Evolutionary conservation across 2,797 vertebrate species (phyloP).

Genomic region (Paedocypris micromegethes): DNA sequence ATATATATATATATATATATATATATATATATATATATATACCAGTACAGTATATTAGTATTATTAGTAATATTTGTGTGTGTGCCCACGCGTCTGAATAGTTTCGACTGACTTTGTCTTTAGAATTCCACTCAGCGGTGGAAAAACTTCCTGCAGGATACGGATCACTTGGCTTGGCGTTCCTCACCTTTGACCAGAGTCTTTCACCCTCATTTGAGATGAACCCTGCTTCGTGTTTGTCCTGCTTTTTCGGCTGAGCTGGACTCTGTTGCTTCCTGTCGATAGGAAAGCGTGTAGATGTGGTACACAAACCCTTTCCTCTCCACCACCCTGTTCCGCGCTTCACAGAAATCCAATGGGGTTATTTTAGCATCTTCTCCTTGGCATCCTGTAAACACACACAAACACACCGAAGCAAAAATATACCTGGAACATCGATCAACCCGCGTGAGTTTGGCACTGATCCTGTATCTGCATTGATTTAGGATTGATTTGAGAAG

Average conservation of each 20-base stretch:
- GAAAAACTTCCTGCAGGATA: constrained; percentile 30
- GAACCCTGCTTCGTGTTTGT: constrained; percentile 45
- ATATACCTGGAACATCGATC: not conserved
- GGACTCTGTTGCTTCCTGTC: constrained; percentile 62
- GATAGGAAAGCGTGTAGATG: constrained; percentile 61
- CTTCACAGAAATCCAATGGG: constrained; percentile 59
- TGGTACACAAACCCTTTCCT: constrained; percentile 36
- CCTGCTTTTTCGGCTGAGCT: constrained; percentile 41
- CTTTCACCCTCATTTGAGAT: constrained; percentile 24
- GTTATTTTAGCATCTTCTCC: constrained; percentile 66
- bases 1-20: too few species aligned
- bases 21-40: too few species aligned
- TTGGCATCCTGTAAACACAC: constrained; percentile 62
- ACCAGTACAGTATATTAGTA: not conserved
- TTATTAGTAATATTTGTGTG: not conserved
- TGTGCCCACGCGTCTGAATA: not conserved
- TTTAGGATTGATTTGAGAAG: too few species aligned
- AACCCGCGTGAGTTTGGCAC: too few species aligned
- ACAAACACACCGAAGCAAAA: constrained; percentile 18
- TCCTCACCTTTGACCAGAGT: constrained; percentile 29
- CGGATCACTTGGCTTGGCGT: constrained; percentile 3
- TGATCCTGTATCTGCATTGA: too few species aligned
- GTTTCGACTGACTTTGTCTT: not conserved
- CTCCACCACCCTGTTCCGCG: constrained; percentile 40
- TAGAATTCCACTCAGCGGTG: constrained; percentile 1